These are phyloP conservation scores for Diplazon laetatorius DNA, from an alignment of 2,888 invertebrate genomes.

Conservation along the genomic window DNA sequence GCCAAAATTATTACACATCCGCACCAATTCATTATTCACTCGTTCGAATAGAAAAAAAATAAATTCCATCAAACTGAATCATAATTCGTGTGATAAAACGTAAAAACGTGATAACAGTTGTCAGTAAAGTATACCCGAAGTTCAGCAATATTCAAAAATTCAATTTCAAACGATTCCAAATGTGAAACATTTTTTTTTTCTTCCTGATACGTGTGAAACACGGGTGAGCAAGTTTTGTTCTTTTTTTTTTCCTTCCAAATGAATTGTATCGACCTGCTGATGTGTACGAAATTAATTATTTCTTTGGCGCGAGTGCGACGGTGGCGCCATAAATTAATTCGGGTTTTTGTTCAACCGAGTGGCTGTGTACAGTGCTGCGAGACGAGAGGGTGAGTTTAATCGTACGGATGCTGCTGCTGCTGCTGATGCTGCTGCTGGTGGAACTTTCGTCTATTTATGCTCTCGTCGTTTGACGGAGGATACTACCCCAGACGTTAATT, in stretches of 20 bases:
- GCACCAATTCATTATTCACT: too few species aligned
- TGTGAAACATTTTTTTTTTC: too few species aligned
- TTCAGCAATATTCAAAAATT: too few species aligned
- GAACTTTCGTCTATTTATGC: constrained; percentile 6
- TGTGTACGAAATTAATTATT: constrained; percentile 44
- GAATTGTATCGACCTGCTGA: neutral
- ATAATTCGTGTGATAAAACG: too few species aligned
- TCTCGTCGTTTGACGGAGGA: constrained; percentile 39
- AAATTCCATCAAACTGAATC: too few species aligned
- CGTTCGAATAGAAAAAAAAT: too few species aligned
- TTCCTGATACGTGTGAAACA: neutral
- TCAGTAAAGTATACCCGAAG: too few species aligned
- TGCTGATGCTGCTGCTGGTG: constrained; percentile 1
- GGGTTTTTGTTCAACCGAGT: constrained; percentile 43
- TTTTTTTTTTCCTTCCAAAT: too few species aligned
- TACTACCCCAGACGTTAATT: constrained; percentile 12
- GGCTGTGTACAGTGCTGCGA: neutral
- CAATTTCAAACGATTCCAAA: too few species aligned
- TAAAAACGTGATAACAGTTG: too few species aligned
- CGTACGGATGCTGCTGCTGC: constrained; percentile 34
- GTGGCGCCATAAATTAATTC: constrained; percentile 49
- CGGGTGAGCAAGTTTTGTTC: neutral
- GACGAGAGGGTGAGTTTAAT: constrained; percentile 19
- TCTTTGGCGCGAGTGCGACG: neutral
- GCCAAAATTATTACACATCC: too few species aligned